phyloP scores from a whole-genome alignment of 2,113 vertebrate species.

The Ciconia maguari region DNA sequence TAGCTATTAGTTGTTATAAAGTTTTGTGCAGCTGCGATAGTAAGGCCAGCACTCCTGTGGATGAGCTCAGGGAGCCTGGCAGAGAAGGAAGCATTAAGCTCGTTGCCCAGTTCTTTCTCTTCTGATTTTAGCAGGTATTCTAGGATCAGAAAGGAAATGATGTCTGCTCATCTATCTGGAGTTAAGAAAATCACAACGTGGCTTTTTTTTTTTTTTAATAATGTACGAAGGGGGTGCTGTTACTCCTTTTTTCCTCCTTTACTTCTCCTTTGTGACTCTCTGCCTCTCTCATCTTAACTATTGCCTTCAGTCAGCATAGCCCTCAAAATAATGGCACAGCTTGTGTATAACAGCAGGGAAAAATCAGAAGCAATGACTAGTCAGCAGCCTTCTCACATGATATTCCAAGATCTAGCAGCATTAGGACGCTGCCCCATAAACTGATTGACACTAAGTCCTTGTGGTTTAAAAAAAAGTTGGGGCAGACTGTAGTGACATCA shows the following conservation, averaged over 20 bases:
- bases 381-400: neutral
- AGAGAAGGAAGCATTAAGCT: neutral
- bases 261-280: neutral
- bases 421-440: neutral
- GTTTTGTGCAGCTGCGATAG: neutral
- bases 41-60: neutral
- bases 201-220: neutral
- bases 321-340: neutral
- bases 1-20: neutral
- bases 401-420: neutral
- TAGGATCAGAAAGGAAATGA: neutral
- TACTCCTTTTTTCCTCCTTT: neutral
- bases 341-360: neutral
- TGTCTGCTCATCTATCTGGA: neutral
- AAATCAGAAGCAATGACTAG: neutral
- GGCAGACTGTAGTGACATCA: neutral
- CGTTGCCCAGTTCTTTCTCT: neutral
- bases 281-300: neutral
- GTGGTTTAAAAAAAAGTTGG: neutral
- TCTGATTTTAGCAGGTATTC: neutral
- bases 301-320: neutral
- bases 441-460: neutral
- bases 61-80: neutral
- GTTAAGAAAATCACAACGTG: neutral
- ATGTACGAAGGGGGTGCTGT: neutral